Evolutionary conservation across 2,888 invertebrate genomes (phyloP).

Genomic region (Cheilosia impressa): DNA sequence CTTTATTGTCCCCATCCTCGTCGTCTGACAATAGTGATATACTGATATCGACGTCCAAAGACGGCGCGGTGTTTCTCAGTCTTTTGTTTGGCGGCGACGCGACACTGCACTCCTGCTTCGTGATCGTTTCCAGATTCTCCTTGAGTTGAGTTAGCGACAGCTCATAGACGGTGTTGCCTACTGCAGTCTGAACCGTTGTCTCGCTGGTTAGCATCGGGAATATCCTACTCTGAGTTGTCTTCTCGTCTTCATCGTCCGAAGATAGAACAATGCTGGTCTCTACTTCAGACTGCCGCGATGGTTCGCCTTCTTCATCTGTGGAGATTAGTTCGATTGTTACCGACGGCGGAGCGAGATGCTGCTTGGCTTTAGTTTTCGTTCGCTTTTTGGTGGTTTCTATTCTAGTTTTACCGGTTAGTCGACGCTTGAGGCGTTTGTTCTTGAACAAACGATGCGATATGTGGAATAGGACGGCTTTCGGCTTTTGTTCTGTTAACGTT

Average conservation of each 20-base stretch:
- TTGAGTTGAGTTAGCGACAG: constrained; percentile 81
- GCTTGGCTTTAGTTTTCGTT: constrained; percentile 51
- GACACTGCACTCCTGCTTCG: constrained; percentile 9
- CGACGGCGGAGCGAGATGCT: constrained; percentile 77
- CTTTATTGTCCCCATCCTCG: constrained; percentile 77
- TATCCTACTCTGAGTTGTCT: constrained; percentile 48
- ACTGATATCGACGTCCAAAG: constrained; percentile 81
- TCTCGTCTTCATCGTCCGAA: constrained; percentile 60
- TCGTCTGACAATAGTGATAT: constrained; percentile 83
- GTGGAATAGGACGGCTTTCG: constrained; percentile 81
- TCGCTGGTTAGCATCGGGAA: constrained; percentile 80
- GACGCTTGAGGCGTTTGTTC: constrained; percentile 80
- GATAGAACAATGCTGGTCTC: constrained; percentile 61
- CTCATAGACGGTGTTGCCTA: constrained; percentile 82
- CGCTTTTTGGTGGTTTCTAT: constrained; percentile 47
- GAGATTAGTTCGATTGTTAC: constrained; percentile 81
- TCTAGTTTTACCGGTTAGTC: constrained; percentile 24
- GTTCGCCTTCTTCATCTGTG: constrained; percentile 77
- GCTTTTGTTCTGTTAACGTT: constrained; percentile 74
- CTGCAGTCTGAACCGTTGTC: constrained; percentile 82
- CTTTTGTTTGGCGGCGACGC: constrained; percentile 22
- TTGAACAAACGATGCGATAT: constrained; percentile 80
- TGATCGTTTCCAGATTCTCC: constrained; percentile 80
- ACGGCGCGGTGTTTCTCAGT: constrained; percentile 78
- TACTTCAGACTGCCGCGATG: constrained; percentile 20